Percentiles rank a stretch among this genome's conserved stretches.
phyloP scores from a whole-genome alignment of 2,888 invertebrate species.

The Nysson spinosus region DNA sequence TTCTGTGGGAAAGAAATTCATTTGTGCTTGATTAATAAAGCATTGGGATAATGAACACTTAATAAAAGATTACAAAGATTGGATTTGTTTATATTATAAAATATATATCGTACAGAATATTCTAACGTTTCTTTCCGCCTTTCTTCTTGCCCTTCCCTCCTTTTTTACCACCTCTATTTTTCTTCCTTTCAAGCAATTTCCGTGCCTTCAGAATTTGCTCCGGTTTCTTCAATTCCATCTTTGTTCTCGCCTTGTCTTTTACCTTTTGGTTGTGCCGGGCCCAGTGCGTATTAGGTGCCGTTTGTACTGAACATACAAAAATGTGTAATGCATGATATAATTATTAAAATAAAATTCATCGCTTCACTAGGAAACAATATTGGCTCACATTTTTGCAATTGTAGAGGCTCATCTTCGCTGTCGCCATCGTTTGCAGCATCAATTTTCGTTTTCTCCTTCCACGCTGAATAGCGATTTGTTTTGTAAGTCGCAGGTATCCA shows the following conservation, averaged over 20 bases:
- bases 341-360: too few relatives aligned
- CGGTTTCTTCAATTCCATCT: constrained; percentile 84
- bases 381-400: constrained; percentile 66
- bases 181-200: constrained; percentile 79
- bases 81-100: constrained; percentile 4
- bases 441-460: constrained; percentile 88
- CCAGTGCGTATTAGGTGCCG: constrained; percentile 85
- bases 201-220: constrained; percentile 89
- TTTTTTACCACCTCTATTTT: constrained; percentile 78
- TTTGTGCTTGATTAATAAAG: too few relatives aligned
- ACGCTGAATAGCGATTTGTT: constrained; percentile 91
- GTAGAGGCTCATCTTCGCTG: constrained; percentile 75
- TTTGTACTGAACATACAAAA: too few relatives aligned
- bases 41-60: background rate
- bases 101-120: constrained; percentile 6
- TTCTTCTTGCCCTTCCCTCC: constrained; percentile 59
- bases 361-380: too few relatives aligned
- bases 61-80: background rate
- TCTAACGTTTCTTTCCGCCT: constrained; percentile 50
- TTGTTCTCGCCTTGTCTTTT: constrained; percentile 80
- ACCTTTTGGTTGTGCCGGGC: constrained; percentile 88
- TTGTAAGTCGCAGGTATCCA: constrained; percentile 97
- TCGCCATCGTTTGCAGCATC: constrained; percentile 76
- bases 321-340: too few relatives aligned
- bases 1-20: too few relatives aligned